These are phyloP conservation scores for Drosophila algonquin DNA, from an alignment of 2,888 invertebrate genomes.

Conservation along the genomic window DNA sequence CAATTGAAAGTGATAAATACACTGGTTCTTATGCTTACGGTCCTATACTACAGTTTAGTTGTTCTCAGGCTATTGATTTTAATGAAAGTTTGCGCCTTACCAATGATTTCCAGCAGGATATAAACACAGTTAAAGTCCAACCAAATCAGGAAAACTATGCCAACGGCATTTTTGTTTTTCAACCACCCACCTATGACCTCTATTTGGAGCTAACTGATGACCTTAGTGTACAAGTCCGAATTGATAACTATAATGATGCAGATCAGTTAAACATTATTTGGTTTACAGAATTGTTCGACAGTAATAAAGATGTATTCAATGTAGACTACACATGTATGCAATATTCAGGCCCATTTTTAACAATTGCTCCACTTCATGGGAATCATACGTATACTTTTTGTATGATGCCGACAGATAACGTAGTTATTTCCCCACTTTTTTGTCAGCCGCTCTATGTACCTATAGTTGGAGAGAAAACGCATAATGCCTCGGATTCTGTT, in stretches of 20 bases:
- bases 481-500: slow-evolving; percentile 56
- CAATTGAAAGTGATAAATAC: background rate
- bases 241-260: slow-evolving; percentile 45
- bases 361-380: slow-evolving; percentile 57
- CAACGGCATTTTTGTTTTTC: slow-evolving; percentile 53
- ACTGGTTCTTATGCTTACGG: background rate
- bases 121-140: background rate
- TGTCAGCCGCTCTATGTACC: slow-evolving; percentile 80
- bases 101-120: background rate
- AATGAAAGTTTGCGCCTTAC: background rate
- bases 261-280: slow-evolving; percentile 74
- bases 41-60: slow-evolving; percentile 45
- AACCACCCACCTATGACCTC: slow-evolving; percentile 72
- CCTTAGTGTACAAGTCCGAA: slow-evolving; percentile 59
- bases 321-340: slow-evolving; percentile 55
- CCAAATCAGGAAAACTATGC: background rate
- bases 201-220: slow-evolving; percentile 58
- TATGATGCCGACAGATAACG: slow-evolving; percentile 53
- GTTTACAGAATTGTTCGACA: slow-evolving; percentile 69
- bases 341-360: slow-evolving; percentile 62
- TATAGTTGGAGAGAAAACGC: rapidly evolving
- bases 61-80: slow-evolving; percentile 33
- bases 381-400: slow-evolving; percentile 81
- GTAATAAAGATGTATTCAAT: background rate
- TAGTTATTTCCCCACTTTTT: slow-evolving; percentile 75